Conservation (phyloP, 2,797 vertebrate species). For the Glyptemys insculpta region DNA sequence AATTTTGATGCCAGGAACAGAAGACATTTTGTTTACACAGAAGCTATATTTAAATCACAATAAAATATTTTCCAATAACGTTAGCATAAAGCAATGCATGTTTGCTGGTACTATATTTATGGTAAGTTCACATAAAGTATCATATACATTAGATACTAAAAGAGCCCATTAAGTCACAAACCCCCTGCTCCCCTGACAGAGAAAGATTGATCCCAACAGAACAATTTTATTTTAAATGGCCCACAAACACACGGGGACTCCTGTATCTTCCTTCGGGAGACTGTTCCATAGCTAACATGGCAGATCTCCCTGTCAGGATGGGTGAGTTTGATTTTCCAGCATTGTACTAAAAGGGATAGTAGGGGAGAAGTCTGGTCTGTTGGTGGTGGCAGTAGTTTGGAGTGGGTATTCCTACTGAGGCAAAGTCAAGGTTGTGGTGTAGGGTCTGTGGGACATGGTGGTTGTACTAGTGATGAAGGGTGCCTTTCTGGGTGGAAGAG, state of each 20-base stretch:
- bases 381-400: neutral
- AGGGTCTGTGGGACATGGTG: neutral
- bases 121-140: neutral
- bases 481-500: neutral
- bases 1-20: neutral
- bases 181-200: neutral
- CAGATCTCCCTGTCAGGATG: neutral
- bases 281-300: neutral
- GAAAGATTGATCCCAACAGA: neutral
- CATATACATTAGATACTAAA: accelerated
- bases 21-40: neutral
- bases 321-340: neutral
- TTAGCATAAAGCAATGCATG: accelerated
- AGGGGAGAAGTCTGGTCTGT: neutral
- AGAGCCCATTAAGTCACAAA: neutral
- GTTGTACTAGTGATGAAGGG: neutral
- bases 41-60: neutral
- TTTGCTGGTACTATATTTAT: neutral
- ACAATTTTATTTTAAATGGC: neutral
- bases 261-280: neutral
- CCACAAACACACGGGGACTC: neutral
- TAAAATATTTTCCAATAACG: neutral
- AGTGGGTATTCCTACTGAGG: neutral
- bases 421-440: accelerated
- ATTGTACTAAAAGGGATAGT: neutral